Base-by-base conservation (phyloP, 1,140 invertebrate species). In the Scaptodrosophila lebanonensis region DNA sequence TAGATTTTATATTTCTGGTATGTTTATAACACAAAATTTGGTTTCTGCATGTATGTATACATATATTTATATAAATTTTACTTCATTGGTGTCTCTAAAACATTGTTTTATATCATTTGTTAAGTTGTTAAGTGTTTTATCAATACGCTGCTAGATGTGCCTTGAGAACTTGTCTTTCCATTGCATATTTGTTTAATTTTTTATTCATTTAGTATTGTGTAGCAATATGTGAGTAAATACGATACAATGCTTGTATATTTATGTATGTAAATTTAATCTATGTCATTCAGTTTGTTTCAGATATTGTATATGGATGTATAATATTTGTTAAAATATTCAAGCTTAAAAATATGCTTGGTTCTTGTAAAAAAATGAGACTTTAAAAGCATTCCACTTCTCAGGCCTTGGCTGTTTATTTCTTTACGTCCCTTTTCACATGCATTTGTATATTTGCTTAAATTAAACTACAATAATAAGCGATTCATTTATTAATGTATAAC, bases 381-480 rank as follows among this genome's bases (percentile, higher is more conserved):
- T 82, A 82, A 82, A 82, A 82, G 75, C 75, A 75, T 82, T 79
- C 82, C 75, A 73, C 73, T 79, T 82, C 50, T 65, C 68, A 66
- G 64, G 75, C 68, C 66, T 79, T 63, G 25, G 33, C 64, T 79
- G 67, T 35, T 54, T 65, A 32, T 68, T 63, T 82, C 57, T 60
- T 60, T 61, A 62, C 59, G 54, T 38, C 38, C 33, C 17, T 54
- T 45, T 70, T 17, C 45, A 53, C 62, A 58, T 79, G 56, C 57
- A 57, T 47, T 82, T 82, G 76, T 82, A 75, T 82, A 73, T 66
- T 68, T 82, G 75, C 75, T 82, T 82, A 82, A 82, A 82, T 82
- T 82, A 82, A 82, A 82, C 75, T 82, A 82, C 75, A 66, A 82
- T 73, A 82, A 82, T 75, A 82, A 82, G 75, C 75, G 75, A 82